Conservation (phyloP, 2,113 vertebrate genomes). For the Psilopogon haemacephalus region DNA sequence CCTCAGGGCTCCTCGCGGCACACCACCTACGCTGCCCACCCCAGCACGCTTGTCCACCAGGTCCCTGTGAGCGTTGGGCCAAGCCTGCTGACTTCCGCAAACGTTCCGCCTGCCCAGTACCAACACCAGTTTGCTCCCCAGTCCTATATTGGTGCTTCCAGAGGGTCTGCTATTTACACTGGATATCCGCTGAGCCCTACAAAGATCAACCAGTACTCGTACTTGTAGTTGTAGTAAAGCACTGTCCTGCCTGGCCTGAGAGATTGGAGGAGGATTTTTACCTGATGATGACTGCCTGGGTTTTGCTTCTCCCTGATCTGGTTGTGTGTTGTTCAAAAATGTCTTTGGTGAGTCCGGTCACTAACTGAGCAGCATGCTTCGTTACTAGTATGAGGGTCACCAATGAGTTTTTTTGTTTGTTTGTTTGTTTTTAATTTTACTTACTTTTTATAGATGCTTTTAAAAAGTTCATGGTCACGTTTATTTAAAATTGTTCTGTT, state of each 20-base stretch:
- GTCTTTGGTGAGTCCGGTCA: constrained; percentile 59
- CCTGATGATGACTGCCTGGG: constrained; percentile 70
- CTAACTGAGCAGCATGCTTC: constrained; percentile 53
- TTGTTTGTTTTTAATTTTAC: constrained; percentile 43
- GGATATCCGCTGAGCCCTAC: constrained; percentile 87
- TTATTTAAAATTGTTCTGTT: constrained; percentile 72
- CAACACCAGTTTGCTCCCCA: constrained; percentile 84
- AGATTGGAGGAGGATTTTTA: constrained; percentile 37
- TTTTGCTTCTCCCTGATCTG: constrained; percentile 68
- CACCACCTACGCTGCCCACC: constrained; percentile 80
- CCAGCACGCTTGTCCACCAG: constrained; percentile 88
- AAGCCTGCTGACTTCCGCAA: constrained; percentile 81
- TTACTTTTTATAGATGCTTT: constrained; percentile 77
- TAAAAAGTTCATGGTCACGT: constrained; percentile 52
- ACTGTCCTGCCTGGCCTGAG: constrained; percentile 45
- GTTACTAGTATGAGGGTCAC: constrained; percentile 50
- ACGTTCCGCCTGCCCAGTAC: constrained; percentile 84
- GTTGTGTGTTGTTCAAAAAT: constrained; percentile 63
- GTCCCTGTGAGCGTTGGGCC: constrained; percentile 87
- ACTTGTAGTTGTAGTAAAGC: constrained; percentile 78
- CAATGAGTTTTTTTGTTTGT: constrained; percentile 67
- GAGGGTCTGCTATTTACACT: constrained; percentile 83
- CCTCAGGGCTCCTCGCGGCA: constrained; percentile 83
- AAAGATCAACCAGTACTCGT: constrained; percentile 94
- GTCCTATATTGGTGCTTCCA: constrained; percentile 83